These are phyloP conservation scores for Bubo blakistoni DNA, from an alignment of 2,113 vertebrate genomes.

Conservation along the genomic window DNA sequence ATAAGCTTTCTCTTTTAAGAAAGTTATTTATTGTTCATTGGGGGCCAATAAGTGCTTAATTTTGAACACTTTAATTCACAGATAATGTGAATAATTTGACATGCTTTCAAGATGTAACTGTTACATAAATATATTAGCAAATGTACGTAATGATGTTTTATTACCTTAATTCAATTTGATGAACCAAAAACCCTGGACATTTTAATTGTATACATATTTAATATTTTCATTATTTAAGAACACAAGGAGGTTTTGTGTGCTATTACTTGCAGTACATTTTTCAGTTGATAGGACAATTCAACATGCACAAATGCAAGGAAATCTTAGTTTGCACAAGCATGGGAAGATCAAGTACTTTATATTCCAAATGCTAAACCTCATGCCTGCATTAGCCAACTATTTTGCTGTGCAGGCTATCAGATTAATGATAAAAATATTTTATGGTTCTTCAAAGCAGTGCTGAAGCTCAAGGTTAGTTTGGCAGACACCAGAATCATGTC, in stretches of 20 bases:
- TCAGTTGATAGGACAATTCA: background rate
- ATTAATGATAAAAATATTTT: background rate
- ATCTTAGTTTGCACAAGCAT: background rate
- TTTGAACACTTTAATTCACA: background rate
- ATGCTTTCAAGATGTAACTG: background rate
- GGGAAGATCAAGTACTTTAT: background rate
- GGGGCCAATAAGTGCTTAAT: background rate
- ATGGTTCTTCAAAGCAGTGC: constrained; percentile 68
- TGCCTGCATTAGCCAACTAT: background rate
- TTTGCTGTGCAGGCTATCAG: background rate
- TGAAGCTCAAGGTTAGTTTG: constrained; percentile 76
- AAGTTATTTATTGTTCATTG: background rate
- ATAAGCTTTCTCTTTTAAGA: background rate
- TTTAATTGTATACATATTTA: background rate
- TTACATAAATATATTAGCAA: background rate
- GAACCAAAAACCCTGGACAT: rapidly evolving
- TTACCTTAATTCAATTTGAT: background rate
- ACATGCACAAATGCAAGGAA: background rate
- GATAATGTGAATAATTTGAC: background rate
- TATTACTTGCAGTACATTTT: background rate
- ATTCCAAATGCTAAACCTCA: background rate
- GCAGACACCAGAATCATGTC: constrained; percentile 19
- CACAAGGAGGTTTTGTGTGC: background rate
- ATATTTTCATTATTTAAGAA: background rate
- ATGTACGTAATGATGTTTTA: background rate